Conservation (phyloP, 2,888 invertebrate species). For the Mythimna ferrago region DNA sequence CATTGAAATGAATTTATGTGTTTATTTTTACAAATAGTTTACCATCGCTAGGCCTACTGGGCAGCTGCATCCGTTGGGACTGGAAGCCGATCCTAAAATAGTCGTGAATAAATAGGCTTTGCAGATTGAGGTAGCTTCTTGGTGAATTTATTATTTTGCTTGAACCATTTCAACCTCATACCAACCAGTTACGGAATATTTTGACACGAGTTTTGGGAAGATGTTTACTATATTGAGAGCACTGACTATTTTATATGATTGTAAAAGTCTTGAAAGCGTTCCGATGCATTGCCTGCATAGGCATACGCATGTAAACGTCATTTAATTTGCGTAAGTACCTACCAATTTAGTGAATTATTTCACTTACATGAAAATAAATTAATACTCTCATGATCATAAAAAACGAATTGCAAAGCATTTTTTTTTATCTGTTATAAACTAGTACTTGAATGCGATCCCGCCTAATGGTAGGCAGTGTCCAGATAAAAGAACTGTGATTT, state of each 20-base stretch:
- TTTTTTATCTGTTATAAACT: too few relatives aligned
- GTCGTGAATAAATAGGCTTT: neutral
- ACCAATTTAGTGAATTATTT: slow-evolving; percentile 6
- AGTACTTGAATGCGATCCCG: too few relatives aligned
- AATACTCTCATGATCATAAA: neutral
- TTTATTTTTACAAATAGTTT: neutral
- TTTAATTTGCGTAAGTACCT: slow-evolving; percentile 21
- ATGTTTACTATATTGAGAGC: slow-evolving; percentile 14
- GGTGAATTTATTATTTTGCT: too few relatives aligned
- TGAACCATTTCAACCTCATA: neutral
- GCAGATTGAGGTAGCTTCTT: neutral
- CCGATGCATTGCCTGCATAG: slow-evolving; percentile 32
- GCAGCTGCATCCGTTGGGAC: neutral
- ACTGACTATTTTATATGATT: slow-evolving; percentile 36
- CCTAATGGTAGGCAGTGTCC: too few relatives aligned
- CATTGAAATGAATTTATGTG: neutral
- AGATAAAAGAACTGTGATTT: neutral
- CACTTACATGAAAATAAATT: slow-evolving; percentile 3
- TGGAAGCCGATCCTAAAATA: neutral
- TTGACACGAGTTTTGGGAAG: neutral
- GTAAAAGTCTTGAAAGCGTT: slow-evolving; percentile 39
- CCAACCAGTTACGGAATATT: slow-evolving; percentile 6
- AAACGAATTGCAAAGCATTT: neutral
- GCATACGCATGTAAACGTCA: slow-evolving; percentile 6
- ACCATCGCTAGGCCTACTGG: neutral